Base-by-base conservation (phyloP, 1,140 invertebrate genomes). In the Drosophila arizonae region DNA sequence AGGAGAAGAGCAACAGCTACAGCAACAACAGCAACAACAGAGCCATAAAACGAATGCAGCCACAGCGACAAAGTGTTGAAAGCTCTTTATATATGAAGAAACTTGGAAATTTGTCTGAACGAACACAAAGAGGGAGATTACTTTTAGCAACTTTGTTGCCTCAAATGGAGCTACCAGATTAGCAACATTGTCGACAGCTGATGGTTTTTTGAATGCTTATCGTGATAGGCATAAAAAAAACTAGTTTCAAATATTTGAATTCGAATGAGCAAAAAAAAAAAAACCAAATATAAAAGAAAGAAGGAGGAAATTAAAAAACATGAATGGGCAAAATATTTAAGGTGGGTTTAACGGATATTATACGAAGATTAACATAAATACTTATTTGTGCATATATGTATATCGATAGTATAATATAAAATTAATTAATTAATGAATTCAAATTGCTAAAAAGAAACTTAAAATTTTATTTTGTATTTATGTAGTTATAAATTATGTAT, bases 51-150 rank as follows among this genome's bases (percentile, higher is more conserved):
- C 30, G 13, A 6, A 50, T 62, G 8, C 46, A 70, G 30, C 36
- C 10, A 55, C 66, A 55, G 39, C 70, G 26, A 62, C 56, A 66
- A 77, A 45, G 76, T 66, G 79, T 62, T 68, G 76, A 79, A 64
- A 75, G 62, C 68, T 66, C 63, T 69, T 65, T 69, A 79, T 79
- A 69, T 11, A 60, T 36, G 41, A 39, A 39, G 36, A 33, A 46
- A 58, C 51, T 43, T 66, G 10, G 13, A 36, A 57, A n/a, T 11
- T 11, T 13, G 54, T 36, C 13, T 54, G 15, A 54, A 69, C 36
- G n/a, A 8, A 33, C 33, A 33, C 36, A 39, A 39, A 11, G 3
- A 6, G 46, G 36, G 62, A 9, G 57, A 65, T 54, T 71, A 57
- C 62, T 45, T 50, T 71, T 51, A 33, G 52, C 58, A 54, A 81